phyloP scores from a whole-genome alignment of 2,888 invertebrate genomes.

The Himalopsyche kuldschensis region DNA sequence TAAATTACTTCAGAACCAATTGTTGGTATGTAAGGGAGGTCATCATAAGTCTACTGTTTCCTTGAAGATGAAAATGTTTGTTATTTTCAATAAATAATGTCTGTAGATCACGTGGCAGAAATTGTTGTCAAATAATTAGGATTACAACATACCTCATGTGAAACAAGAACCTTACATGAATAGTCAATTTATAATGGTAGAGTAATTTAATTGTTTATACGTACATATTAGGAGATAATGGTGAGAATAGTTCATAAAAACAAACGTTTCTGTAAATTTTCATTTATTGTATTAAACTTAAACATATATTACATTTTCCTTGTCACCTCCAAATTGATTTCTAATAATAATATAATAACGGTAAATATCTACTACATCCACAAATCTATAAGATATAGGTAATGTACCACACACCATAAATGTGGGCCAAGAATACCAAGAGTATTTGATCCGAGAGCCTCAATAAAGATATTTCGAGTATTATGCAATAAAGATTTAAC shows the following conservation, averaged over 20 bases:
- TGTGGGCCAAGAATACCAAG: neutral
- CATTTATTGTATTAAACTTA: neutral
- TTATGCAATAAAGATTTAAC: neutral
- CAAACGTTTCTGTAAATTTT: neutral
- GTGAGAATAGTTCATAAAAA: neutral
- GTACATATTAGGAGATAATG: neutral
- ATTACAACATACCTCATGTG: too few species aligned
- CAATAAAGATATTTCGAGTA: neutral
- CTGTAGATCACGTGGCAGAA: too few species aligned
- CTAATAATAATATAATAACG: neutral
- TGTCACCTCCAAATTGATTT: neutral
- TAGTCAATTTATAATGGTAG: too few species aligned
- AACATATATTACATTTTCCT: neutral
- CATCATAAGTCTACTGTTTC: too few species aligned
- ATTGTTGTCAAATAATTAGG: too few species aligned
- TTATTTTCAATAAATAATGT: too few species aligned
- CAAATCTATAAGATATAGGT: neutral
- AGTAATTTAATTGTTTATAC: neutral
- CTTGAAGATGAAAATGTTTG: too few species aligned
- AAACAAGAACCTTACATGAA: too few species aligned
- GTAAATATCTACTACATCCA: neutral
- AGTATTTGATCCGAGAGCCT: neutral
- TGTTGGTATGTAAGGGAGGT: too few species aligned
- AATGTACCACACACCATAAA: neutral
- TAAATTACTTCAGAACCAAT: too few species aligned